phyloP scores from a whole-genome alignment of 2,888 invertebrate species.

The Chironomus riparius region DNA sequence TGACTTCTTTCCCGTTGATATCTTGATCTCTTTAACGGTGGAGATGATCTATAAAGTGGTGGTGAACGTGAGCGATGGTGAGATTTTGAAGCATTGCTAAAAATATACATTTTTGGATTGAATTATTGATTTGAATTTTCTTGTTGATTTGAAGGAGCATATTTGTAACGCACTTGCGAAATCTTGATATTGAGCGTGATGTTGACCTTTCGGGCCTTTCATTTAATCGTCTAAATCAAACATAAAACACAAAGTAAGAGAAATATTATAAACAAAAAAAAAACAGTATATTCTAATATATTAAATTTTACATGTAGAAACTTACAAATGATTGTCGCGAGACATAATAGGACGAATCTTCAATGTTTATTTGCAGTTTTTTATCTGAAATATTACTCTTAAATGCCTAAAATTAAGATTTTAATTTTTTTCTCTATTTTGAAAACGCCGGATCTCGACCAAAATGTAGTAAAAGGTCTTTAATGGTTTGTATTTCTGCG shows the following conservation, averaged over 20 bases:
- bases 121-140: background rate
- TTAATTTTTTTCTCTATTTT: no score
- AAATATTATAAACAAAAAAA: background rate
- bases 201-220: background rate
- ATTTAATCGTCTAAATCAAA: background rate
- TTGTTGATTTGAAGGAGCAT: background rate
- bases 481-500: no score
- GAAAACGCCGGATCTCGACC: no score
- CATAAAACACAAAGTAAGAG: no score
- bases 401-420: no score
- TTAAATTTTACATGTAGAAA: background rate
- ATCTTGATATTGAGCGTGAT: constrained; percentile 13
- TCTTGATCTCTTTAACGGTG: background rate
- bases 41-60: background rate
- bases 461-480: no score
- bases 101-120: background rate
- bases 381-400: no score
- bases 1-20: background rate
- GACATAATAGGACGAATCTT: background rate
- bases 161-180: constrained; percentile 20
- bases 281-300: background rate
- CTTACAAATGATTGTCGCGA: constrained; percentile 17
- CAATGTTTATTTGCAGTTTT: no score
- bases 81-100: constrained; percentile 6
- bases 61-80: background rate